A percentile compares a stretch with the other conserved stretches of the same genome.
phyloP scores from a whole-genome alignment of 2,888 invertebrate species.

The Palloptera scutellata region DNA sequence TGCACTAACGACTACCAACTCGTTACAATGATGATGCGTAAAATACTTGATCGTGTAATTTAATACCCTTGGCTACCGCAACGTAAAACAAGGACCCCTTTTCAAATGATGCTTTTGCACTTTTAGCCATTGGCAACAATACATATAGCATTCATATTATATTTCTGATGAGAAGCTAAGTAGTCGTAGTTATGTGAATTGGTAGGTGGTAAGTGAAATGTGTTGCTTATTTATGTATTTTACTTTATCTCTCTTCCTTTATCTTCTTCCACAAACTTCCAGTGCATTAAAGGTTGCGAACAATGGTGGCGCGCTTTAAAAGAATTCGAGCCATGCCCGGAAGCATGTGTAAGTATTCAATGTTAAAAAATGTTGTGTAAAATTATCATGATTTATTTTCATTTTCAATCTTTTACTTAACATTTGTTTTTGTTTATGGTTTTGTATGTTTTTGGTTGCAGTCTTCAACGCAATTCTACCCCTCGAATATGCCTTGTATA shows the following conservation, averaged over 20 bases:
- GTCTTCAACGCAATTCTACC: constrained; percentile 52
- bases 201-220: too few relatives aligned
- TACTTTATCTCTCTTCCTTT: constrained; percentile 21
- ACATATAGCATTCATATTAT: too few relatives aligned
- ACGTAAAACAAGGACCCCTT: too few relatives aligned
- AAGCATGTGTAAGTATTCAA: constrained; percentile 79
- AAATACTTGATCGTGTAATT: too few relatives aligned
- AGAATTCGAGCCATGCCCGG: constrained; percentile 75
- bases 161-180: too few relatives aligned
- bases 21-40: too few relatives aligned
- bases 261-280: constrained; percentile 42
- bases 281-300: constrained; percentile 84
- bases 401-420: background rate
- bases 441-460: constrained; percentile 40
- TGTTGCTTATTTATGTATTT: too few relatives aligned
- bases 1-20: too few relatives aligned
- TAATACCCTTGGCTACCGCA: too few relatives aligned
- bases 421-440: constrained; percentile 19
- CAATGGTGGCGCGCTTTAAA: constrained; percentile 78
- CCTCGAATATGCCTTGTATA: constrained; percentile 58
- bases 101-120: too few relatives aligned
- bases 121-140: too few relatives aligned
- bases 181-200: too few relatives aligned
- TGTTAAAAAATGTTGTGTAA: constrained; percentile 10
- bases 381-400: background rate